Evolutionary conservation across 2,113 vertebrate species (phyloP).

Genomic region (Protobothrops flavoviridis): DNA sequence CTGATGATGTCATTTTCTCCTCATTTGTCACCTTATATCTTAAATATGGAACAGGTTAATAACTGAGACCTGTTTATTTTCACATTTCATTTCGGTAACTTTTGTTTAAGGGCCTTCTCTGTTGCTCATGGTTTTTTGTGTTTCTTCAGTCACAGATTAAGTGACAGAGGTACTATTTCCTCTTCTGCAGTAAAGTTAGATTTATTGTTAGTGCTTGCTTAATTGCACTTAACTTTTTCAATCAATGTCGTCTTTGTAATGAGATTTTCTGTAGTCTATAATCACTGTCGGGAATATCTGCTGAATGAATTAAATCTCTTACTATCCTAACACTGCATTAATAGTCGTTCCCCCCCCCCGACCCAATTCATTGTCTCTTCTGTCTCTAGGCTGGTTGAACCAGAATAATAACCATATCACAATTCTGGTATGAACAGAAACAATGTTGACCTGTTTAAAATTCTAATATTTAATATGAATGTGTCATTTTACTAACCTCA

Average conservation of each 20-base stretch:
- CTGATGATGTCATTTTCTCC: neutral
- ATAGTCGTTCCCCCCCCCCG: neutral
- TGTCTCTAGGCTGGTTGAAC: neutral
- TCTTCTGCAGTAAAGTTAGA: constrained; percentile 25
- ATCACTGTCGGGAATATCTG: neutral
- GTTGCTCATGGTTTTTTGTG: neutral
- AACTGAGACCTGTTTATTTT: neutral
- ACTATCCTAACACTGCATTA: constrained; percentile 3
- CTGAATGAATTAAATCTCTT: neutral
- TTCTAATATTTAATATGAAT: neutral
- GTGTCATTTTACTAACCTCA: neutral
- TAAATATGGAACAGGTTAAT: neutral
- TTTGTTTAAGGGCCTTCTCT: neutral
- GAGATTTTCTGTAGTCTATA: neutral
- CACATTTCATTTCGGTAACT: neutral
- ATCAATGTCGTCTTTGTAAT: neutral
- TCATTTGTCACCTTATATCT: neutral
- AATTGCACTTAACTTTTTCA: neutral
- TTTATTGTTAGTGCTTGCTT: constrained; percentile 5
- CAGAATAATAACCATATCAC: neutral
- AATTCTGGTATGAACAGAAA: neutral
- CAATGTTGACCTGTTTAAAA: neutral
- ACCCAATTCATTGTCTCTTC: neutral
- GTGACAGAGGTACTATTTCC: constrained; percentile 8
- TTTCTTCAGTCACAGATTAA: neutral